Conservation (phyloP, 1,140 invertebrate genomes). For the Zaprionus africanus region DNA sequence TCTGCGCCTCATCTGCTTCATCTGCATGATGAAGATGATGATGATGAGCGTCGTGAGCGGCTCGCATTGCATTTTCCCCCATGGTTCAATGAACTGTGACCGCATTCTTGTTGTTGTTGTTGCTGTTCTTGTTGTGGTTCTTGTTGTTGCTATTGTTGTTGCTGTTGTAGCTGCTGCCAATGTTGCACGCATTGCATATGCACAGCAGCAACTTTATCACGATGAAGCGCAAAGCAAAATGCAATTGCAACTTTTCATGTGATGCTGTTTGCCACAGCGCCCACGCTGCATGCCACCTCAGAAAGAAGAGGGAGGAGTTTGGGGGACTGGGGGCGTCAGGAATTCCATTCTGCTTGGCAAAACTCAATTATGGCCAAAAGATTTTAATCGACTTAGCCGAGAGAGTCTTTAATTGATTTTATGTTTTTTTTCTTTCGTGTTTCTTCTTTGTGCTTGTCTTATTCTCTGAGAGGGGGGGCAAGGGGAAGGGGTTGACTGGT, state of each 20-base stretch:
- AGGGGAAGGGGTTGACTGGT: background rate
- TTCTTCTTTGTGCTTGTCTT: background rate
- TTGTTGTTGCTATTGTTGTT: slow-evolving; percentile 27
- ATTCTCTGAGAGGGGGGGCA: slow-evolving; percentile 8
- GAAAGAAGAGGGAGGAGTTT: background rate
- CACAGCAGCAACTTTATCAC: slow-evolving; percentile 54
- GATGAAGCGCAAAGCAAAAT: slow-evolving; percentile 49
- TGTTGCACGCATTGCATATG: slow-evolving; percentile 61
- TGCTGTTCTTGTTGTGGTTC: slow-evolving; percentile 7
- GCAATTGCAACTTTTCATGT: slow-evolving; percentile 54
- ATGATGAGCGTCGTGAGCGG: slow-evolving; percentile 14
- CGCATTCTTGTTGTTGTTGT: slow-evolving; percentile 58
- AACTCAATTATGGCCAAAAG: slow-evolving; percentile 54
- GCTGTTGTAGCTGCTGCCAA: background rate
- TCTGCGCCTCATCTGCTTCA: slow-evolving; percentile 3
- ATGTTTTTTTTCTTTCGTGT: slow-evolving; percentile 14
- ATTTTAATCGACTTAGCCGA: slow-evolving; percentile 53
- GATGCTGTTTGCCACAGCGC: background rate
- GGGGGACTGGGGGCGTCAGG: slow-evolving; percentile 14
- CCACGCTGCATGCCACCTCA: slow-evolving; percentile 5
- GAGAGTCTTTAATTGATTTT: slow-evolving; percentile 41
- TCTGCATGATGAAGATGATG: slow-evolving; percentile 18
- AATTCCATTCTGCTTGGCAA: slow-evolving; percentile 52
- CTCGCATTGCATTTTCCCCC: slow-evolving; percentile 58
- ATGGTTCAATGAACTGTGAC: slow-evolving; percentile 75